A percentile compares a stretch with the other conserved stretches of the same genome.
Conservation (phyloP, 2,888 invertebrate genomes). For the Ectemnius continuus region DNA sequence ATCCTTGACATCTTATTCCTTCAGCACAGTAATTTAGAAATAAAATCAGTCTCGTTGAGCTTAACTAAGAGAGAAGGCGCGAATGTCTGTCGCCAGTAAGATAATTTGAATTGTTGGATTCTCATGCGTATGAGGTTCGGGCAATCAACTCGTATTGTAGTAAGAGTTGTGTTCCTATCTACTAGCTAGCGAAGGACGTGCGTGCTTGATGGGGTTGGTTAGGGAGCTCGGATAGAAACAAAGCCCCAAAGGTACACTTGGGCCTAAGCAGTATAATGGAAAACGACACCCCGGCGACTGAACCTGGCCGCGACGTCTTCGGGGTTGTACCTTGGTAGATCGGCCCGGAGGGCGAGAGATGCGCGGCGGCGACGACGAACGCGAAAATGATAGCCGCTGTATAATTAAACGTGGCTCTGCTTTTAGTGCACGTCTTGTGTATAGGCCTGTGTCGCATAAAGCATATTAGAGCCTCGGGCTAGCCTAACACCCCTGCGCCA, state of each 20-base stretch:
- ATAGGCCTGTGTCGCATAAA: slow-evolving; percentile 26
- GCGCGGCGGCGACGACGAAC: slow-evolving; percentile 18
- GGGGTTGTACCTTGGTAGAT: neutral
- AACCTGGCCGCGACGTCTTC: neutral
- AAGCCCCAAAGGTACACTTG: slow-evolving; percentile 57
- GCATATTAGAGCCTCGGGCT: slow-evolving; percentile 34
- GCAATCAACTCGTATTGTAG: slow-evolving; percentile 1
- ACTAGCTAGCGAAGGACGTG: slow-evolving; percentile 20
- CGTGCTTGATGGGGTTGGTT: slow-evolving; percentile 34
- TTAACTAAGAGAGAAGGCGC: too few species aligned
- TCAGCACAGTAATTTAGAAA: too few species aligned
- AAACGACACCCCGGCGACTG: slow-evolving; percentile 57
- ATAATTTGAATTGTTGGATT: slow-evolving; percentile 25
- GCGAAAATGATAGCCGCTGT: slow-evolving; percentile 41
- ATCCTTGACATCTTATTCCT: too few species aligned
- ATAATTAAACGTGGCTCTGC: slow-evolving; percentile 49
- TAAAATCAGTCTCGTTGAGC: too few species aligned
- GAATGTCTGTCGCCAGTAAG: slow-evolving; percentile 28
- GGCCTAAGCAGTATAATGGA: slow-evolving; percentile 54
- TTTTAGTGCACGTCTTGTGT: slow-evolving; percentile 3
- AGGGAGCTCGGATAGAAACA: slow-evolving; percentile 38
- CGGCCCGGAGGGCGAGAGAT: slow-evolving; percentile 38
- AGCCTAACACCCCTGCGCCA: neutral
- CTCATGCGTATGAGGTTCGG: slow-evolving; percentile 22
- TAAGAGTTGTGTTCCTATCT: neutral